Base-by-base conservation (phyloP, 1,140 invertebrate genomes). In the Choristoneura fumiferana region DNA sequence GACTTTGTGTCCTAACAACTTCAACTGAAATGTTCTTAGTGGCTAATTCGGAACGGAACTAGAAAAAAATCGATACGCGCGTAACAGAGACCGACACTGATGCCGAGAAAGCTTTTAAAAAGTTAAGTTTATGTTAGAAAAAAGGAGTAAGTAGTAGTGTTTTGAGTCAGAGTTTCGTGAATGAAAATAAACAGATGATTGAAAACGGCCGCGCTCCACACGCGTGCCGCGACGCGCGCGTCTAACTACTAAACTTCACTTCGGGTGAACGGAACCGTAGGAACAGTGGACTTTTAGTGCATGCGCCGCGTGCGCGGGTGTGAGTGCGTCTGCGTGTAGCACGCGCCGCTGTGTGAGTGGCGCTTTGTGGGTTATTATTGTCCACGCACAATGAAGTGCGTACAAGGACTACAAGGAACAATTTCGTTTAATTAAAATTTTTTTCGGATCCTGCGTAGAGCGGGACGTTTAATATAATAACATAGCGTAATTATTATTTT, bases 351-450 rank as follows among this genome's bases (percentile, higher is more conserved):
- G 54, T 56, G 54, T 38, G 54, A 13, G 17, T 35, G 67, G 68
- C 71, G 74, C 74, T 82, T 82, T 76, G 76, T 81, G 71, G 71
- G 71, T 76, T 82, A 84, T 85, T 80, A 78, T 81, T 81, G 75
- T 84, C 73, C 73, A 78, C 69, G 57, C 72, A 79, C 76, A 80
- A 76, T 78, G 73, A 77, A 80, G 68, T 78, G 74, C 64, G 71
- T 78, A 49, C 43, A 33, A 49, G 18, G 43, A 49, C 22, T 49
- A 73, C 69, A 73, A 73, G 69, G 67, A 74, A 59, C 69, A 76
- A 76, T 81, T 82, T 73, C 57, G 73, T 76, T 72, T 78, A 73
- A 78, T 82, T 80, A 73, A 74, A 77, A 75, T 76, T 80, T 82
- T 71, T 81, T 78, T 81, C 63, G 56, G 60, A 54, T 71, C 70